Evolutionary conservation across 2,797 vertebrate genomes (phyloP).

Genomic region (Melopsittacus undulatus): DNA sequence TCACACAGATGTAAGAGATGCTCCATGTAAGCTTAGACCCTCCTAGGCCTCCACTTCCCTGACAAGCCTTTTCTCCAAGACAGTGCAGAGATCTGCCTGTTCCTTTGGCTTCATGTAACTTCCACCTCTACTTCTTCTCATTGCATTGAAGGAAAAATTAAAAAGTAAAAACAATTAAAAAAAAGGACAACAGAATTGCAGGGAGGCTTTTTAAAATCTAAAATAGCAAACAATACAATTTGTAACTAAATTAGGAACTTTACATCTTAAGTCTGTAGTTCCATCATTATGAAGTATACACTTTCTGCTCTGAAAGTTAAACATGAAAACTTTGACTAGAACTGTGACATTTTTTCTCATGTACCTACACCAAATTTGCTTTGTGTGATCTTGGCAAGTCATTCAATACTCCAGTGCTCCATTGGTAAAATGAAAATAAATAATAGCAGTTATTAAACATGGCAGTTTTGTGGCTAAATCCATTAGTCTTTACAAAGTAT

Average conservation of each 20-base stretch:
- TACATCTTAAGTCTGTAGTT: neutral
- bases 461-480: neutral
- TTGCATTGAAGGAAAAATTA: neutral
- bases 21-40: neutral
- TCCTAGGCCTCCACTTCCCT: neutral
- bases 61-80: neutral
- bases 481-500: neutral
- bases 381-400: neutral
- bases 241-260: neutral
- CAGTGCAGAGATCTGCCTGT: neutral
- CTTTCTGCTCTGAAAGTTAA: constrained; percentile 14
- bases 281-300: neutral
- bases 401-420: neutral
- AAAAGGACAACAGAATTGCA: neutral
- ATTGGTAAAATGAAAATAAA: constrained; percentile 2
- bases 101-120: neutral
- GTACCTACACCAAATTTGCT: neutral
- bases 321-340: neutral
- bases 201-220: neutral
- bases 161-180: neutral
- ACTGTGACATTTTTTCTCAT: neutral
- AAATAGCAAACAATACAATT: neutral
- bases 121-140: neutral
- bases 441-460: neutral
- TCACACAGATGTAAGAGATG: neutral